Evolutionary conservation across 1,140 invertebrate species (phyloP).

Genomic region (Microplitis demolitor): DNA sequence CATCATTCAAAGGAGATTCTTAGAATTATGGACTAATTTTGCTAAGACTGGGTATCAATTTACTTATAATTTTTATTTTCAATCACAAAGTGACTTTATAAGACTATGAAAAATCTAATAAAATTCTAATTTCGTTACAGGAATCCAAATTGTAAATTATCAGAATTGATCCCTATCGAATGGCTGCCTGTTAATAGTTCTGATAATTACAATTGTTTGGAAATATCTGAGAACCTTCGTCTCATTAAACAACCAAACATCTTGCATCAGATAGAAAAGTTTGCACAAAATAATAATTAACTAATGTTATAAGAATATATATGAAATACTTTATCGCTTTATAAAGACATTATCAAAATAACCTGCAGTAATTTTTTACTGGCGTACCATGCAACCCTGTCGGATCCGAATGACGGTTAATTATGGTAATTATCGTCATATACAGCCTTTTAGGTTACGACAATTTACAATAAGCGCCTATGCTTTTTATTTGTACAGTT

Average conservation of each 20-base stretch:
- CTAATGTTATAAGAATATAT: neutral
- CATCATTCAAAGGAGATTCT: slow-evolving; percentile 40
- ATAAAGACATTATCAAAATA: too few relatives aligned
- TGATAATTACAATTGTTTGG: slow-evolving; percentile 24
- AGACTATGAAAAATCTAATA: too few relatives aligned
- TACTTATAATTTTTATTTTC: neutral
- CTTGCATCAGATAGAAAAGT: slow-evolving; percentile 10
- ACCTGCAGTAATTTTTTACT: too few relatives aligned
- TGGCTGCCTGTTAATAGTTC: slow-evolving; percentile 48
- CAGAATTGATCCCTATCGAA: slow-evolving; percentile 37
- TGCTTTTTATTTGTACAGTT: too few relatives aligned
- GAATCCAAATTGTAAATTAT: slow-evolving; percentile 2
- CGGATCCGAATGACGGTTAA: too few relatives aligned
- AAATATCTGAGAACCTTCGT: slow-evolving; percentile 28
- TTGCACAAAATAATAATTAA: slow-evolving; percentile 12
- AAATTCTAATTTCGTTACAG: neutral
- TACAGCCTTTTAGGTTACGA: too few relatives aligned
- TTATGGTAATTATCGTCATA: too few relatives aligned
- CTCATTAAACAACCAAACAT: slow-evolving; percentile 23
- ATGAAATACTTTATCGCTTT: too few relatives aligned
- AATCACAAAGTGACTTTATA: too few relatives aligned
- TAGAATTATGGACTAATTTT: slow-evolving; percentile 54
- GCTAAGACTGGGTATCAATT: slow-evolving; percentile 45
- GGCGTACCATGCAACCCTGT: too few relatives aligned
- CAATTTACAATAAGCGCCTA: too few relatives aligned